A percentile compares a stretch with the other conserved stretches of the same genome.
These are phyloP conservation scores for Phrynocephalus forsythii DNA, from an alignment of 2,797 vertebrate species.

Conservation along the genomic window DNA sequence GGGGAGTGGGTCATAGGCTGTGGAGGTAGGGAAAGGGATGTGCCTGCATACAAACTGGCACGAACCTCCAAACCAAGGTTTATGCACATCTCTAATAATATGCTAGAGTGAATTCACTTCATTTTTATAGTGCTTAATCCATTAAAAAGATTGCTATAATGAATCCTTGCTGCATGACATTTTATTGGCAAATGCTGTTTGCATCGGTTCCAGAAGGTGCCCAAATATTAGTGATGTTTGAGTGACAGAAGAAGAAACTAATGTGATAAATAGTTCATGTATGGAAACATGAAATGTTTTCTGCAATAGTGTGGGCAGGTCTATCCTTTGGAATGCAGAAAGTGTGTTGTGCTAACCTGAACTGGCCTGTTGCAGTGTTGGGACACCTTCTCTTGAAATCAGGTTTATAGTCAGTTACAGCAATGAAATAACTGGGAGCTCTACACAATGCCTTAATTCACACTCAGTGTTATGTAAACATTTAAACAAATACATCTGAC, in stretches of 20 bases:
- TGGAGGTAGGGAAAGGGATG: no score
- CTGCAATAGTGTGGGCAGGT: background rate
- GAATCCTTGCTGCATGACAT: background rate
- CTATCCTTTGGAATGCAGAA: background rate
- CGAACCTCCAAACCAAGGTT: no score
- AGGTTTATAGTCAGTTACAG: background rate
- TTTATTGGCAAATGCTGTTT: background rate
- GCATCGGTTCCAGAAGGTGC: background rate
- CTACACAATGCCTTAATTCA: background rate
- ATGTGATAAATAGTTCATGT: background rate
- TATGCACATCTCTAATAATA: no score
- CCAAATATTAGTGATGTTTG: background rate
- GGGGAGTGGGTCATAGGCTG: no score
- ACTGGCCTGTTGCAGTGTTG: background rate
- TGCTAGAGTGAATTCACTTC: no score
- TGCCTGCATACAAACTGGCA: no score
- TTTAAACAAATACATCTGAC: slow-evolving; percentile 25
- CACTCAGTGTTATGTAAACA: slow-evolving; percentile 6
- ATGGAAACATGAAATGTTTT: background rate
- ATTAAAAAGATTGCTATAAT: background rate
- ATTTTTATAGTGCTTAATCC: no score
- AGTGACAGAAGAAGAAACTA: background rate
- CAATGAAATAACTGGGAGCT: slow-evolving; percentile 5
- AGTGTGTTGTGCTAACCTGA: background rate
- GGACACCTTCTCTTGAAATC: background rate